Percentiles rank a stretch among this genome's conserved stretches.
phyloP scores from a whole-genome alignment of 2,113 vertebrate species.

The human region GRCh38 chr18:24124501-24125000 shows the following conservation, averaged over 20 bases:
- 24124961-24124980: no score
- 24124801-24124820: background rate
- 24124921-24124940: no score
- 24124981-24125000: no score
- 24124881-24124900: background rate
- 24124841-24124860: background rate
- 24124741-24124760: background rate
- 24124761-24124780: background rate
- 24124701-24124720: background rate
- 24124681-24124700: background rate
- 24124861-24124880: background rate
- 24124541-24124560: background rate
- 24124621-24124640: background rate
- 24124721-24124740: background rate
- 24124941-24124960: no score
- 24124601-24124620: background rate
- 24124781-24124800: background rate
- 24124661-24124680: background rate
- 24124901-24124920: no score
- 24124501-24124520: background rate
- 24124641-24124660: background rate
- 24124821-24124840: background rate
- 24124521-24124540: background rate
- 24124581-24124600: background rate
- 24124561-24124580: background rate